A percentile compares a stretch with the other conserved stretches of the same genome.
Evolutionary conservation across 2,113 vertebrate genomes (phyloP).

Genomic region (Corvus moneduloides): DNA sequence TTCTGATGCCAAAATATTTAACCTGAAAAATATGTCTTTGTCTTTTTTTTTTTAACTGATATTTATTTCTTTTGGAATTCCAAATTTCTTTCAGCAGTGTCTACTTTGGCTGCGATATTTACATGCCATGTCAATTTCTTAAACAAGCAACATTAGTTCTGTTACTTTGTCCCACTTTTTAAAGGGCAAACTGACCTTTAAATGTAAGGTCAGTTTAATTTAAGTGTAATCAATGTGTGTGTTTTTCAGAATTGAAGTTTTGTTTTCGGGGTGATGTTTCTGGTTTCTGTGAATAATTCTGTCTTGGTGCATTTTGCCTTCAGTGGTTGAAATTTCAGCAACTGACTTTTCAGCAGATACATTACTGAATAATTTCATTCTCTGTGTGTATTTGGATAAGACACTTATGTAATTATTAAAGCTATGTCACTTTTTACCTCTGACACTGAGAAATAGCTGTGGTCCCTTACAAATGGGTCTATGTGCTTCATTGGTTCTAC

Average conservation of each 20-base stretch:
- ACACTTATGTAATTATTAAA: not conserved
- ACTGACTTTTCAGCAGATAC: not conserved
- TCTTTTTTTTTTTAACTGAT: not conserved
- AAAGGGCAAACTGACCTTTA: not conserved
- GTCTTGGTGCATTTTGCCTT: not conserved
- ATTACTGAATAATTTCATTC: not conserved
- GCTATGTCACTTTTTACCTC: not conserved
- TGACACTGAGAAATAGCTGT: not conserved
- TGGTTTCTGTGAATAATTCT: not conserved
- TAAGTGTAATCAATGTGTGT: not conserved
- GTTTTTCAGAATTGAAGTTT: not conserved
- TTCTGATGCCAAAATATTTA: not conserved
- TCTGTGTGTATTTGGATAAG: not conserved
- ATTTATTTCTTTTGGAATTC: not conserved
- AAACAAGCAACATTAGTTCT: not conserved
- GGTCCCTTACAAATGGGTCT: not conserved
- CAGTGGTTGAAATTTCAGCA: not conserved
- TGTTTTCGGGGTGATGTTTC: not conserved
- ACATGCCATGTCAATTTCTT: not conserved
- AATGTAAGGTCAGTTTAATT: too few species aligned
- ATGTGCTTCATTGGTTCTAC: not conserved
- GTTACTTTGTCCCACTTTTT: not conserved
- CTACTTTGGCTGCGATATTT: not conserved
- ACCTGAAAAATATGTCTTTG: not conserved
- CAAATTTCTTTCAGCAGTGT: not conserved